phyloP scores from a whole-genome alignment of 2,888 invertebrate genomes.

The Adelognathus sp. region DNA sequence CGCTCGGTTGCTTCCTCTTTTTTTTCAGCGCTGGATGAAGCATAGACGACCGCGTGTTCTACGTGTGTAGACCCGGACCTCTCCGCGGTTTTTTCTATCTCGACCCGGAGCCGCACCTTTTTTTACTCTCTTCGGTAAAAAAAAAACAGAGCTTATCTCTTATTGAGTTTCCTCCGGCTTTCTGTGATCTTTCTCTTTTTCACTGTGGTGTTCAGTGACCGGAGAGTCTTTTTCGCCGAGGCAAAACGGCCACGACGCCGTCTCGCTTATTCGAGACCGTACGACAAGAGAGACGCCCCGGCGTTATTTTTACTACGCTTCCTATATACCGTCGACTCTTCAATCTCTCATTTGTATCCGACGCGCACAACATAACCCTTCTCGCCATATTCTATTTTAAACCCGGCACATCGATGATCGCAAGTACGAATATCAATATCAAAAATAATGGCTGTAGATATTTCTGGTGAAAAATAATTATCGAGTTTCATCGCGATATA shows the following conservation, averaged over 20 bases:
- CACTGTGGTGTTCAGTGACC: background rate
- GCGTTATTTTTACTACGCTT: constrained; percentile 12
- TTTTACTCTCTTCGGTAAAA: background rate
- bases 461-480: too few species aligned
- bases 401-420: too few species aligned
- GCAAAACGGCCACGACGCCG: background rate
- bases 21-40: background rate
- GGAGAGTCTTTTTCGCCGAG: constrained; percentile 1
- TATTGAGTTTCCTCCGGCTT: constrained; percentile 40
- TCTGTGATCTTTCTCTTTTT: background rate
- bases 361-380: background rate
- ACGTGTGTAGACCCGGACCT: background rate
- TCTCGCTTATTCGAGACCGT: constrained; percentile 8
- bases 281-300: constrained; percentile 1
- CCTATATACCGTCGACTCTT: background rate
- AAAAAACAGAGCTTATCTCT: constrained; percentile 45
- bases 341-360: background rate
- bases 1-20: background rate
- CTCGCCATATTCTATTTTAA: background rate
- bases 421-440: too few species aligned
- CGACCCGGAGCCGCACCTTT: constrained; percentile 5
- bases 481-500: too few species aligned
- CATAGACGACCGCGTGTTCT: background rate
- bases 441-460: too few species aligned
- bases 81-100: background rate